Conservation (phyloP, 2,888 invertebrate genomes). For the Podotricha telesiphe region DNA sequence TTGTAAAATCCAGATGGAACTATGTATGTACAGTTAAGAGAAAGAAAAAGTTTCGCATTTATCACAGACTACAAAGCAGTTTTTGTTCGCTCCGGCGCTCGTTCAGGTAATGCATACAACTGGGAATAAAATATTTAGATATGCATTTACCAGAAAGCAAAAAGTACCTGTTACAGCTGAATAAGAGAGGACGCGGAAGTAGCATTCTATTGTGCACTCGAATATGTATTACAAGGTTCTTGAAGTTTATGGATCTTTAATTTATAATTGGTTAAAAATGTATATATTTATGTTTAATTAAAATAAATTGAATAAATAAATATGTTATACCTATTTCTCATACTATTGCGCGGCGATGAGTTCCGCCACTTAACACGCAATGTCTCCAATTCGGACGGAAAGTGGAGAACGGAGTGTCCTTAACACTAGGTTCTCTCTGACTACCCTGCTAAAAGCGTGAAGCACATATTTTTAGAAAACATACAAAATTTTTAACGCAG, state of each 20-base stretch:
- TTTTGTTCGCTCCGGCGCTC: conserved; percentile 38
- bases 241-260: conserved; percentile 1
- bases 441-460: no score
- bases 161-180: conserved; percentile 15
- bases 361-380: no score
- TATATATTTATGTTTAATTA: no score
- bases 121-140: conserved; percentile 42
- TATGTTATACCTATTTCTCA: no score
- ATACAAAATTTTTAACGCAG: no score
- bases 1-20: conserved; percentile 29
- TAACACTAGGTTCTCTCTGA: no score
- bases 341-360: no score
- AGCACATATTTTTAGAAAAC: no score
- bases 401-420: no score
- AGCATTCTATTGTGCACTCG: not conserved
- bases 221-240: not conserved
- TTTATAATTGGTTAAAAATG: not conserved
- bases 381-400: no score
- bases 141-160: conserved; percentile 36
- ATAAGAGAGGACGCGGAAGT: conserved; percentile 8
- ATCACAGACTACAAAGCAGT: conserved; percentile 40
- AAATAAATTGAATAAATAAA: not conserved
- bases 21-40: conserved; percentile 35
- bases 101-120: conserved; percentile 42
- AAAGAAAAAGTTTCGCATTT: conserved; percentile 40